These are phyloP conservation scores for Toxotes lorentzi DNA, from an alignment of 2,797 vertebrate species.

Conservation along the genomic window DNA sequence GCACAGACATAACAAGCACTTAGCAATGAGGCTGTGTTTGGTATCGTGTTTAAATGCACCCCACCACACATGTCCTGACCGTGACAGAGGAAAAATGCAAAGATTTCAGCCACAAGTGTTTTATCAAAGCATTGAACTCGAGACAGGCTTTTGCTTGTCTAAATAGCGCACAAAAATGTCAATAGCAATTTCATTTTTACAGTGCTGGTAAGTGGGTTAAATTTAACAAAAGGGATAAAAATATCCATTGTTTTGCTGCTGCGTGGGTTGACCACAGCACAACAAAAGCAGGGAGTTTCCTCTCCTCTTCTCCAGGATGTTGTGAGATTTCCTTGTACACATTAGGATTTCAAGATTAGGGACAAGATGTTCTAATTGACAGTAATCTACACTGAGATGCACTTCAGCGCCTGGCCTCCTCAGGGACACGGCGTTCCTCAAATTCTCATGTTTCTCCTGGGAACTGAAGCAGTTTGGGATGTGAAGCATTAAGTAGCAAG, in stretches of 20 bases:
- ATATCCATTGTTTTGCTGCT: constrained; percentile 75
- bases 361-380: constrained; percentile 57
- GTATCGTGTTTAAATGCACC: constrained; percentile 41
- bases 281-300: constrained; percentile 79
- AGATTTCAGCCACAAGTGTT: constrained; percentile 39
- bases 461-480: background rate
- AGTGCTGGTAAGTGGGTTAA: constrained; percentile 49
- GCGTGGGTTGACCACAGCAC: constrained; percentile 59
- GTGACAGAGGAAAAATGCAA: constrained; percentile 38
- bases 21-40: constrained; percentile 41
- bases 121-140: constrained; percentile 16
- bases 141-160: constrained; percentile 22
- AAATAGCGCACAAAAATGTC: constrained; percentile 30
- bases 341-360: constrained; percentile 39
- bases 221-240: constrained; percentile 75
- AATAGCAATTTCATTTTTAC: constrained; percentile 54
- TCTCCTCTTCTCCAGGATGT: constrained; percentile 69
- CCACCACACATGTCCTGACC: constrained; percentile 48
- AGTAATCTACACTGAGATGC: background rate
- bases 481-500: background rate
- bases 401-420: background rate
- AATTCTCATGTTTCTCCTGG: background rate
- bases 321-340: constrained; percentile 63
- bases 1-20: constrained; percentile 70
- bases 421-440: background rate